Base-by-base conservation (phyloP, 2,797 vertebrate genomes). In the Percopsis omiscomaycus region DNA sequence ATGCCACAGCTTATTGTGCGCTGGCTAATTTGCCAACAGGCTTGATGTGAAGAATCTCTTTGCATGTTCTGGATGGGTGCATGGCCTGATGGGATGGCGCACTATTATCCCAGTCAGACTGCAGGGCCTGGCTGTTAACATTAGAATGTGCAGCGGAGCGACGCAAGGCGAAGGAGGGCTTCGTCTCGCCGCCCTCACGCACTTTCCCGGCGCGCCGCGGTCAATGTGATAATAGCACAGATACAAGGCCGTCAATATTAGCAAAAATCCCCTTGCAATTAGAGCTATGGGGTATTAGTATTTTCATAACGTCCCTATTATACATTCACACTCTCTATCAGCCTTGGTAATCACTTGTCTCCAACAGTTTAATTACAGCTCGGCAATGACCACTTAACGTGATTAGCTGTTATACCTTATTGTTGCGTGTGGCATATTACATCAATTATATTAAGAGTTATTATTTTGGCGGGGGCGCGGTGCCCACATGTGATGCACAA, bases 391-490 rank as follows among this genome's bases (percentile, higher is more conserved):
- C 89, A 91, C 90, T 90, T 91, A 89, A 91, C 81, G 76, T 89
- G 86, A 91, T 92, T 91, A 92, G 89, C 90, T 89, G 89, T 89
- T 89, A 90, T 91, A 91, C 87, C 90, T 92, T 92, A 92, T 91
- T 92, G 89, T 89, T 85, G 86, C 86, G 72, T 84, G 84, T 84
- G 87, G 86, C 86, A 87, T 83, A 90, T 91, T 89, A 91, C 83
- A 88, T 87, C 89, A 89, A 91, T 91, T 91, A 91, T 84, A 89
- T 90, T 84, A 88, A 88, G 84, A 86, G 83, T 89, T 84, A 80
- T 86, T 86, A 84, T 89, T 91, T 87, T 80, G 77, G 82, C 74
- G 83, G 86, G 81, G 81, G 77, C 57, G 75, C 72, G 52, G 73
- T 47, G 71, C 72, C 80, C 62, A 78, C 69, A 64, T 80, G 77